Conservation (phyloP, 2,113 vertebrate genomes). For the Neomonachus schauinslandi region DNA sequence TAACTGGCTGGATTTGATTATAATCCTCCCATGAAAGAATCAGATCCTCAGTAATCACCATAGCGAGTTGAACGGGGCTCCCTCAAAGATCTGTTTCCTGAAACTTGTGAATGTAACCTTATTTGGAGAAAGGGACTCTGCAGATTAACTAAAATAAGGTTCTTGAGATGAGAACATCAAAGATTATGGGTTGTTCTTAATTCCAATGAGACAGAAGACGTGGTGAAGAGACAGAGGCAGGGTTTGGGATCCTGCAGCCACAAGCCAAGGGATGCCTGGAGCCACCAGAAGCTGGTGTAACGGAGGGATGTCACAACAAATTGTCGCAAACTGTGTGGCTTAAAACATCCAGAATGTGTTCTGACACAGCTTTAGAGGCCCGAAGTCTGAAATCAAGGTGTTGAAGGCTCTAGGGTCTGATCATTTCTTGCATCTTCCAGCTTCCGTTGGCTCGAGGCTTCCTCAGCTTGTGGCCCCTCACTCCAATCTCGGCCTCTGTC, state of each 20-base stretch:
- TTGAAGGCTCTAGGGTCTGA: neutral
- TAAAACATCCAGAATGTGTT: neutral
- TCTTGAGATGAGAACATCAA: neutral
- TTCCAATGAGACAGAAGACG: neutral
- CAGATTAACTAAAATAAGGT: neutral
- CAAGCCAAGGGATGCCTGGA: neutral
- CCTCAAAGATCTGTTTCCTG: neutral
- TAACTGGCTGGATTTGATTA: neutral
- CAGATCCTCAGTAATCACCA: neutral
- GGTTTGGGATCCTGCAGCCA: neutral
- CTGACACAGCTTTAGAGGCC: neutral
- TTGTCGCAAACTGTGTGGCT: neutral
- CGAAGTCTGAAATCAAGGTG: neutral
- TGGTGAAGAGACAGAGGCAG: neutral
- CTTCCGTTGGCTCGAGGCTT: neutral
- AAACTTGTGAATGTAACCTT: neutral
- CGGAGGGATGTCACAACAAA: neutral
- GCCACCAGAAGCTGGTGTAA: neutral
- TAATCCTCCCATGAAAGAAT: neutral
- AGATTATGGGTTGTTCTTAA: neutral
- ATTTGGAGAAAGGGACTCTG: neutral
- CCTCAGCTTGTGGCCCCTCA: neutral
- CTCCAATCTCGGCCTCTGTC: neutral
- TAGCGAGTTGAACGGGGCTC: neutral
- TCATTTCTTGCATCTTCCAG: neutral